These are phyloP conservation scores for Scaptomyza cyrtandrae DNA, from an alignment of 2,888 invertebrate species.

Conservation along the genomic window DNA sequence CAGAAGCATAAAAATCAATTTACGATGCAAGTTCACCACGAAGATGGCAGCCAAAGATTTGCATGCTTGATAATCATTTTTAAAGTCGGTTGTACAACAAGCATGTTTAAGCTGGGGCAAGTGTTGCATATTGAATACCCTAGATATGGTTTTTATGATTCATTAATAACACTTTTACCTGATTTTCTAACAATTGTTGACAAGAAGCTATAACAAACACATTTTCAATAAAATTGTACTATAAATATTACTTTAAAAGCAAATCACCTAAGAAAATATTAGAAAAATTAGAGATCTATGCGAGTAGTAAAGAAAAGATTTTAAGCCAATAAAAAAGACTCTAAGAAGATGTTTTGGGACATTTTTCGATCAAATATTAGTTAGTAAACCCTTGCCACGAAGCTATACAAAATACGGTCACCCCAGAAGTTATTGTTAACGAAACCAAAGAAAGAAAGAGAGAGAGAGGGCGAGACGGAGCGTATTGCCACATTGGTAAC, in stretches of 20 bases:
- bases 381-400: background rate
- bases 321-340: too few relatives aligned
- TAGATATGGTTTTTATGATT: too few relatives aligned
- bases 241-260: too few relatives aligned
- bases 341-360: background rate
- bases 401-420: constrained; percentile 1
- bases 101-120: background rate
- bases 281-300: background rate
- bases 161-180: too few relatives aligned
- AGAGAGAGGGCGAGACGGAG: background rate
- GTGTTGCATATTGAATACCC: constrained; percentile 1
- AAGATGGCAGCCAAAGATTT: constrained; percentile 69
- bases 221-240: too few relatives aligned
- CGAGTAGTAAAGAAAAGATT: too few relatives aligned
- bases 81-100: constrained; percentile 32
- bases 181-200: background rate
- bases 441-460: background rate
- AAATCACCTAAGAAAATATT: too few relatives aligned
- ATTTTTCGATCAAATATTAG: too few relatives aligned
- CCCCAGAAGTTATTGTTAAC: background rate
- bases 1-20: constrained; percentile 79
- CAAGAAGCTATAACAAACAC: background rate
- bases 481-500: constrained; percentile 1
- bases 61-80: constrained; percentile 82
- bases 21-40: constrained; percentile 69